Conservation (phyloP, 2,888 invertebrate species). For the Esperia sulphurella region DNA sequence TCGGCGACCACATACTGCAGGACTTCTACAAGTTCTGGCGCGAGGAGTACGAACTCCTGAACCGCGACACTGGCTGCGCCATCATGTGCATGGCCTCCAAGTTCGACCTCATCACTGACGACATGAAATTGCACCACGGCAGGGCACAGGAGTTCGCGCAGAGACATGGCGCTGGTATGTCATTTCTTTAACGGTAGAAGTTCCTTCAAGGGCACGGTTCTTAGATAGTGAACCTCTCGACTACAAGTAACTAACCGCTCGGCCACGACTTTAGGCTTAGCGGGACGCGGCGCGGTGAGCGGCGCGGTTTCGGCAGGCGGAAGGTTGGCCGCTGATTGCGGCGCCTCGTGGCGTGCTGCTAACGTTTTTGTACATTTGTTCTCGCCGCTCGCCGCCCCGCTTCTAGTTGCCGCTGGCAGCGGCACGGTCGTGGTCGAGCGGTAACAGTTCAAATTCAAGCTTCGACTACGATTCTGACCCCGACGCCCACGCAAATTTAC, state of each 20-base stretch:
- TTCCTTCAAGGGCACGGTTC: not conserved
- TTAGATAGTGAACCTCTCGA: not conserved
- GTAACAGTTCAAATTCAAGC: too few relatives aligned
- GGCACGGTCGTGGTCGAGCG: too few relatives aligned
- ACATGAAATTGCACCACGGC: constrained; percentile 51
- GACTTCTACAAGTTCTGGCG: constrained; percentile 65
- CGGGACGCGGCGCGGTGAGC: too few relatives aligned
- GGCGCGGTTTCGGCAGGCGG: too few relatives aligned
- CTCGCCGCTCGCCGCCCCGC: too few relatives aligned
- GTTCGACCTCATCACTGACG: constrained; percentile 47
- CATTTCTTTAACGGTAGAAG: not conserved
- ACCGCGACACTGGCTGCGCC: constrained; percentile 58
- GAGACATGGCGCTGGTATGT: constrained; percentile 59
- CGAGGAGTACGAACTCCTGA: constrained; percentile 54
- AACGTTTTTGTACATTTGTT: too few relatives aligned
- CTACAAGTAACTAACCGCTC: not conserved
- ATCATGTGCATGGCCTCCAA: constrained; percentile 59
- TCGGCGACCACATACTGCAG: constrained; percentile 51
- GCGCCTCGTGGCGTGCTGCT: too few relatives aligned
- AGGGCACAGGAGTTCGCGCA: constrained; percentile 60
- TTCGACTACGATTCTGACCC: too few relatives aligned
- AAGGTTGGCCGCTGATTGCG: too few relatives aligned
- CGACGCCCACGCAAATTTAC: too few relatives aligned
- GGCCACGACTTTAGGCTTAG: too few relatives aligned
- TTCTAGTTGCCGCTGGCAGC: too few relatives aligned